A percentile compares a stretch with the other conserved stretches of the same genome.
Conservation (phyloP, 2,797 vertebrate species). For the Ctenochaetus hawaiiensis region DNA sequence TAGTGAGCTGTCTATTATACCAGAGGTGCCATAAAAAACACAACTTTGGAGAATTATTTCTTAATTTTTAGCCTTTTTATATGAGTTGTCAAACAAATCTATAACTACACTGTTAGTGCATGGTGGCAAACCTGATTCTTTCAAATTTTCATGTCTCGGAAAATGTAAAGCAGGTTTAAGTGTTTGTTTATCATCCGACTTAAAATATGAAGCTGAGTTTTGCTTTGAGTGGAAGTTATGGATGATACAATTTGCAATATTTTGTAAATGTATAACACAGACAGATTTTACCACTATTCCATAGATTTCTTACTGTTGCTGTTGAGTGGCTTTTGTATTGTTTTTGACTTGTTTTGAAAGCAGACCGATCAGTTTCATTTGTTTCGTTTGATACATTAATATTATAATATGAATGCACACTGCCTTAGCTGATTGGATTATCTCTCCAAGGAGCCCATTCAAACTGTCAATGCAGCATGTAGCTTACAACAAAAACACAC, state of each 20-base stretch:
- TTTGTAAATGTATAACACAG: constrained; percentile 58
- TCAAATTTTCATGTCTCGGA: constrained; percentile 41
- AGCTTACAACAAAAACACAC: constrained; percentile 54
- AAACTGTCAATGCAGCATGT: constrained; percentile 72
- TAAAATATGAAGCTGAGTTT: constrained; percentile 41
- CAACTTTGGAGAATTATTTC: constrained; percentile 83
- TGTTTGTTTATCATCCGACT: constrained; percentile 59
- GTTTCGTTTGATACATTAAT: constrained; percentile 79
- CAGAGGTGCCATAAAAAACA: constrained; percentile 97
- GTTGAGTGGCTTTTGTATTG: constrained; percentile 64
- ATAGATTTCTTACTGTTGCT: constrained; percentile 67
- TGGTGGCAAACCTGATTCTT: constrained; percentile 53
- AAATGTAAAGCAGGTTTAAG: constrained; percentile 40
- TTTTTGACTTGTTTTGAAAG: constrained; percentile 77
- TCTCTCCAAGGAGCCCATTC: constrained; percentile 57
- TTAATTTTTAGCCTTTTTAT: constrained; percentile 81
- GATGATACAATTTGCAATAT: constrained; percentile 55
- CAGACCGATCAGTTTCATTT: constrained; percentile 78
- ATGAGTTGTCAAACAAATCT: constrained; percentile 63
- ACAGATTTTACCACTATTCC: constrained; percentile 58
- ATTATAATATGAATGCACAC: constrained; percentile 84
- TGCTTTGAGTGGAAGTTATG: constrained; percentile 36
- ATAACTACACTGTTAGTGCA: constrained; percentile 49
- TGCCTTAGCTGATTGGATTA: constrained; percentile 88
- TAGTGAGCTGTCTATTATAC: constrained; percentile 96